These are phyloP conservation scores for Periphyllus acericola DNA, from an alignment of 2,888 invertebrate genomes.

Conservation along the genomic window DNA sequence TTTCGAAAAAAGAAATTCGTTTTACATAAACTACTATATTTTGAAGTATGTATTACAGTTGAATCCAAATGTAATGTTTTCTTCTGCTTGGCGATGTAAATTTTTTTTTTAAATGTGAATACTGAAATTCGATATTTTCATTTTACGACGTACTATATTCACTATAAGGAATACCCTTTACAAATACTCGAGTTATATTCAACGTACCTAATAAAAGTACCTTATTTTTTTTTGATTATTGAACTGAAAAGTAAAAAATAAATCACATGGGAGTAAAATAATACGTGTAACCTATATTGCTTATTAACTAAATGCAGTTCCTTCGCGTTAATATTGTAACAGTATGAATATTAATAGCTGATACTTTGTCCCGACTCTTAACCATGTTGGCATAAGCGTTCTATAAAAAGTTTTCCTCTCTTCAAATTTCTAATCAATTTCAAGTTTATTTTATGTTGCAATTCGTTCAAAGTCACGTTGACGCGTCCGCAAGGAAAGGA, in stretches of 20 bases:
- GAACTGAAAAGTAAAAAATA: neutral
- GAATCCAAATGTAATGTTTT: neutral
- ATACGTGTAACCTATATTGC: neutral
- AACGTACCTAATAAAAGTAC: neutral
- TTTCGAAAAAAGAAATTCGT: neutral
- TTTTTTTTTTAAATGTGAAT: neutral
- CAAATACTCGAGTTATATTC: neutral
- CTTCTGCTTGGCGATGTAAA: neutral
- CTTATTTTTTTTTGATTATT: neutral
- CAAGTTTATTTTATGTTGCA: neutral
- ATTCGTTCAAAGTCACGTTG: neutral
- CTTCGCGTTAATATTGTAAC: too few relatives aligned
- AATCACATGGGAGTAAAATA: neutral
- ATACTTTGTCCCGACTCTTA: too few relatives aligned
- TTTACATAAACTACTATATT: neutral
- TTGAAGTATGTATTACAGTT: neutral
- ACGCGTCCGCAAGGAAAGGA: neutral
- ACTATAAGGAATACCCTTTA: neutral
- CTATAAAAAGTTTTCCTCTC: neutral
- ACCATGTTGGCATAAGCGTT: neutral
- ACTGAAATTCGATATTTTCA: constrained; percentile 5
- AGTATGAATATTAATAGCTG: too few relatives aligned
- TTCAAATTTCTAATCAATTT: neutral
- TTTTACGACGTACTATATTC: neutral
- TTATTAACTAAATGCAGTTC: neutral